Conservation (phyloP, 2,888 invertebrate genomes). For the Muscina levida region DNA sequence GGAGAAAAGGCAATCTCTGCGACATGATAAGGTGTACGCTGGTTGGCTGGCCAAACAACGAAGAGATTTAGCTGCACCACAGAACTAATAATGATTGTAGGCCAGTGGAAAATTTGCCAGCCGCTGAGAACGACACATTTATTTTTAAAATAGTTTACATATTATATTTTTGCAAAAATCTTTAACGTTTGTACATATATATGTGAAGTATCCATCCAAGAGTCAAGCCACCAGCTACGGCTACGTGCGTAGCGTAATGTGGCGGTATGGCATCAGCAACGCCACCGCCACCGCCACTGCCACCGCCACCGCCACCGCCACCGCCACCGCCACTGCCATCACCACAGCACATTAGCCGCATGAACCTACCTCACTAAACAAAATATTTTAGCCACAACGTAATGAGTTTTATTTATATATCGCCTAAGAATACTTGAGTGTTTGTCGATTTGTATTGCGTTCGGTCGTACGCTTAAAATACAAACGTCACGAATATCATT, state of each 20-base stretch:
- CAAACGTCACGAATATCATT: conserved; percentile 63
- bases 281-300: too few species aligned
- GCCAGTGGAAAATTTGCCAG: conserved; percentile 61
- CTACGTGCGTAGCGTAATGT: conserved; percentile 1
- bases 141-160: conserved; percentile 13
- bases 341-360: conserved; percentile 8
- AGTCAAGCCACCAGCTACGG: neutral
- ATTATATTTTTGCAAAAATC: conserved; percentile 1
- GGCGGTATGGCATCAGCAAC: too few species aligned
- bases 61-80: neutral
- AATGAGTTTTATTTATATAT: neutral
- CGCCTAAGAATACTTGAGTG: neutral
- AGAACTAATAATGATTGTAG: conserved; percentile 64
- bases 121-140: conserved; percentile 12
- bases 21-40: neutral
- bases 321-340: conserved; percentile 2
- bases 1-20: conserved; percentile 34
- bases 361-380: conserved; percentile 64
- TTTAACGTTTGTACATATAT: neutral
- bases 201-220: neutral
- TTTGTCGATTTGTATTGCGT: neutral
- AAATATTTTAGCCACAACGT: conserved; percentile 61
- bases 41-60: too few species aligned
- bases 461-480: neutral
- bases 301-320: too few species aligned